phyloP scores from a whole-genome alignment of 1,140 invertebrate genomes.

The Macrotrachela quadricornifera region DNA sequence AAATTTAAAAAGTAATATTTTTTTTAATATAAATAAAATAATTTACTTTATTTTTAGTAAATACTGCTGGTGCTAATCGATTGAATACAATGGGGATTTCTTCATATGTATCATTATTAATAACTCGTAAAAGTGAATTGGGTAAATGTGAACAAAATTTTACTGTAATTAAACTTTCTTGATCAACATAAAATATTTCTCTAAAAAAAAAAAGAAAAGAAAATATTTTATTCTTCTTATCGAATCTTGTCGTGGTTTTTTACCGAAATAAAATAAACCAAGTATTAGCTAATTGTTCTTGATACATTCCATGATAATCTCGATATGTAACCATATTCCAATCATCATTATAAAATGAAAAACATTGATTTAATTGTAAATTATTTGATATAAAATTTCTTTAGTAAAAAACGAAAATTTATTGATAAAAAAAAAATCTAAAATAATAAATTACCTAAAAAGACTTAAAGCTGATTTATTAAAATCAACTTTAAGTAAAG shows the following conservation, averaged over 20 bases:
- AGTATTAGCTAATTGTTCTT: constrained; percentile 21
- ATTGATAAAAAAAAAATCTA: no score
- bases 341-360: constrained; percentile 26
- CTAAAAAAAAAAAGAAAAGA: constrained; percentile 12
- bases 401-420: neutral
- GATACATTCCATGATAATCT: constrained; percentile 22
- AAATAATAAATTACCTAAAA: neutral
- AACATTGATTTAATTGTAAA: constrained; percentile 22
- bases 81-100: constrained; percentile 27
- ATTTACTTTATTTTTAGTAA: constrained; percentile 26
- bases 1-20: neutral
- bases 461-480: no score
- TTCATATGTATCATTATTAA: constrained; percentile 28
- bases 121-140: constrained; percentile 24
- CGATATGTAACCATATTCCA: constrained; percentile 28
- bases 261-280: constrained; percentile 29
- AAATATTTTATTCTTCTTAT: neutral
- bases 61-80: constrained; percentile 26
- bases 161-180: constrained; percentile 25
- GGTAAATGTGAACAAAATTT: constrained; percentile 21
- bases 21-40: neutral
- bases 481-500: no score
- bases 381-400: constrained; percentile 24
- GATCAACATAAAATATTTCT: constrained; percentile 25
- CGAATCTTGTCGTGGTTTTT: neutral